Base-by-base conservation (phyloP, 2,113 vertebrate species). In the Potamarius usumacintae region DNA sequence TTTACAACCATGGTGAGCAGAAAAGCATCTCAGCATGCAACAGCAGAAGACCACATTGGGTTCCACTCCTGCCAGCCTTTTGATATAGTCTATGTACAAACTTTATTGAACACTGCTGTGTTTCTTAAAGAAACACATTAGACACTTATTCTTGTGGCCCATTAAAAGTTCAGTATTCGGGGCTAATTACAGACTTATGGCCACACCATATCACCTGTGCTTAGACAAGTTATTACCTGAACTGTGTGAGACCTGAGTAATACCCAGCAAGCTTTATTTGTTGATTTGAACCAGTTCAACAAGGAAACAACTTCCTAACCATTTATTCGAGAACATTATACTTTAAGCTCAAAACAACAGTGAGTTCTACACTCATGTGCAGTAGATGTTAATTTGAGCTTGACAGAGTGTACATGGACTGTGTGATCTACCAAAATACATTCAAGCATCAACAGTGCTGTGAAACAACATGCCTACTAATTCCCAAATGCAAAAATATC, bases 251-350 rank as follows among this genome's bases (percentile, higher is more conserved):
- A 82, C 55, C 76, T 86, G 48, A 86, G 62, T 86, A 81, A 83
- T 85, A 90, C 87, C 85, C 89, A 85, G 82, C 72, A 67, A 83
- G 81, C 60, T 83, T 82, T 20, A 77, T 87, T 52, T 77, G 81
- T 77, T 77, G 87, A 69, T 55, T 83, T 71, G 14, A 50, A 86
- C 58, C 67, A 60, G 77, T 83, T 91, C 85, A 87, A 88, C 88
- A 91, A 78, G 34, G 55, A 55, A 14, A n/a, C 82, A 80, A 88
- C 85, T 57, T 81, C 67, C 69, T 25, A 60, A 71, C n/a, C 53
- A 52, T 79, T 88, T 81, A 71, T 81, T 83, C 12, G 86, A 63
- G 53, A 87, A 88, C 87, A 91, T 89, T 91, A 91, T 88, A 86
- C 85, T 78, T 88, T 86, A 69, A 84, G 82, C 52, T 52, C 18